These are phyloP conservation scores for Drosophila neocordata DNA, from an alignment of 1,140 invertebrate species.

Conservation along the genomic window DNA sequence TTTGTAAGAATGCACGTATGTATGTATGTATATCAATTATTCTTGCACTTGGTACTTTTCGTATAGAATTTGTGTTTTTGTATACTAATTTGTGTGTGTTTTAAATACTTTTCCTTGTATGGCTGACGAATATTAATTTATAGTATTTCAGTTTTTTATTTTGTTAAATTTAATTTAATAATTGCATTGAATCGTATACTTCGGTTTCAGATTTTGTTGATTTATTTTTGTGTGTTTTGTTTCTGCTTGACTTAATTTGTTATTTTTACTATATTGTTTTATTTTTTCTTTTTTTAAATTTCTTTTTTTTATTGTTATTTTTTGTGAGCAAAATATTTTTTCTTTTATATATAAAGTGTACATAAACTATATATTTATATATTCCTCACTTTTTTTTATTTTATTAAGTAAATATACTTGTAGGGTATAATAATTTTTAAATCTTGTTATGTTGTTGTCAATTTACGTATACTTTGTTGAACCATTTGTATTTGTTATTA, in stretches of 20 bases:
- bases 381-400: conserved; percentile 55
- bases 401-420: conserved; percentile 72
- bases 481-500: conserved; percentile 69
- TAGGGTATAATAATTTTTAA: conserved; percentile 42
- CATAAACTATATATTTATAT: conserved; percentile 47
- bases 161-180: conserved; percentile 72
- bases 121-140: conserved; percentile 61
- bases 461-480: conserved; percentile 82
- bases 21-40: background rate
- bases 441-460: conserved; percentile 46
- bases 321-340: conserved; percentile 75
- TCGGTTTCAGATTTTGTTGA: conserved; percentile 71
- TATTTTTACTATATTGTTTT: no score
- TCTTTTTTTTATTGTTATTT: no score
- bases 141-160: conserved; percentile 42
- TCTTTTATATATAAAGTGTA: conserved; percentile 44
- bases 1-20: conserved; percentile 23
- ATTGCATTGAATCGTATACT: conserved; percentile 82
- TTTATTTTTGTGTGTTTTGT: conserved; percentile 39
- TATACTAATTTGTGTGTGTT: conserved; percentile 11
- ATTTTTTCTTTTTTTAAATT: no score
- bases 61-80: conserved; percentile 65
- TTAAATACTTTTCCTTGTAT: conserved; percentile 30
- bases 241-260: conserved; percentile 18
- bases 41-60: conserved; percentile 79